These are phyloP conservation scores for Kryptolebias marmoratus DNA, from an alignment of 2,113 vertebrate genomes.

Conservation along the genomic window DNA sequence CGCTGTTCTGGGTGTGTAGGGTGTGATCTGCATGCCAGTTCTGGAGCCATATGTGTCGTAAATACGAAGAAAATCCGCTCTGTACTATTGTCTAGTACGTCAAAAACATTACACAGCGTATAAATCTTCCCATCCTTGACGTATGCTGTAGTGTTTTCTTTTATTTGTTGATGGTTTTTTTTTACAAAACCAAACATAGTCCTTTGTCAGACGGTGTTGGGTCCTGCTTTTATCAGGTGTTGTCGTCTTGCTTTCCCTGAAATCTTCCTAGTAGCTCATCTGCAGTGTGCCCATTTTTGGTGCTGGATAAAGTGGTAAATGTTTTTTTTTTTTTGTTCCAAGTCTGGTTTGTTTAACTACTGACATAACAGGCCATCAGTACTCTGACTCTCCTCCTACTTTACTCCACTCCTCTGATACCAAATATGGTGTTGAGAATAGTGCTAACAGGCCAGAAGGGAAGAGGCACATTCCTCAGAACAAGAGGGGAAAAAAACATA, in stretches of 20 bases:
- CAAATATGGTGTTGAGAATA: conserved; percentile 84
- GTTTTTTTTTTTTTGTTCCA: conserved; percentile 32
- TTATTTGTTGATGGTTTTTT: conserved; percentile 14
- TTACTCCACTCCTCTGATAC: conserved; percentile 77
- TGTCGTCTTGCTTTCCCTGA: conserved; percentile 43
- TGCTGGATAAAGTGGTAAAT: conserved; percentile 44
- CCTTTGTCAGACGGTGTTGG: conserved; percentile 9
- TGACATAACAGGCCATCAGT: conserved; percentile 72
- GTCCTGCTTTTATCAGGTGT: conserved; percentile 25
- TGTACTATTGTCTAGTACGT: conserved; percentile 38
- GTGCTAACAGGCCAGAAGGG: conserved; percentile 65
- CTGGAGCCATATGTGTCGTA: conserved; percentile 20
- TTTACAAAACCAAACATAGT: conserved; percentile 10
- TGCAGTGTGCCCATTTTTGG: conserved; percentile 73
- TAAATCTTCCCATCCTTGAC: conserved; percentile 25
- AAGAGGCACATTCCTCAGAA: conserved; percentile 81
- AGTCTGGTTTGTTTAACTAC: conserved; percentile 73
- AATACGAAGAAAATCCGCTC: conserved; percentile 35
- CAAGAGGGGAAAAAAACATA: conserved; percentile 55
- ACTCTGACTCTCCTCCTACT: conserved; percentile 69
- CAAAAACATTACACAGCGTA: conserved; percentile 12
- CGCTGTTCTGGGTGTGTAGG: conserved; percentile 37
- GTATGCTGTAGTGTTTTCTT: conserved; percentile 50
- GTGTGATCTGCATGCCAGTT: conserved; percentile 68
- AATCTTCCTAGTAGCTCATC: conserved; percentile 50